These are phyloP conservation scores for Coptodon bakossiorum DNA, from an alignment of 2,113 vertebrate genomes.

Conservation along the genomic window DNA sequence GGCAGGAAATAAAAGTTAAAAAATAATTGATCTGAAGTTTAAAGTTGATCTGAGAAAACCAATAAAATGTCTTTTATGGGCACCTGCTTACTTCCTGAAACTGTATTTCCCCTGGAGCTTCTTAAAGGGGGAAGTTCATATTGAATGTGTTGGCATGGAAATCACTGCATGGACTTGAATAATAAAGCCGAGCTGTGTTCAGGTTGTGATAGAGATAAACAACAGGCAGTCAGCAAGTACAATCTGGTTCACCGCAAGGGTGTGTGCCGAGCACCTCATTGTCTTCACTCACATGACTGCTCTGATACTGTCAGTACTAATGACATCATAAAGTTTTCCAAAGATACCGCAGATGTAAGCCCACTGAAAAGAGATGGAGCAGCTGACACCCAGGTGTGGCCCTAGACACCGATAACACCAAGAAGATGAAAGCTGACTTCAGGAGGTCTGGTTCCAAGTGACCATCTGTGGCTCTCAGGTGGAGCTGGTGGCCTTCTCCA, in stretches of 20 bases:
- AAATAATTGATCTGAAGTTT: background rate
- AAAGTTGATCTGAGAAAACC: background rate
- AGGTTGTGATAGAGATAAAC: background rate
- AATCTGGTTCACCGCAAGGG: background rate
- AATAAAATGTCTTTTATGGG: background rate
- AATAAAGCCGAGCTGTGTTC: background rate
- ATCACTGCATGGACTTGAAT: fast-evolving
- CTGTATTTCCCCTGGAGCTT: background rate
- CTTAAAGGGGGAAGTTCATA: background rate
- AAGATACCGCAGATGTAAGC: too few relatives aligned
- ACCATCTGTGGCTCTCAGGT: background rate
- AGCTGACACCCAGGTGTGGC: background rate
- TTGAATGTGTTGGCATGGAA: background rate
- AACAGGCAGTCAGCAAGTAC: background rate
- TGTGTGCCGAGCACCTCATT: background rate
- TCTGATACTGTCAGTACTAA: background rate
- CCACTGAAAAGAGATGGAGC: background rate
- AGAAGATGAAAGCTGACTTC: background rate
- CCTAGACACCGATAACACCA: background rate
- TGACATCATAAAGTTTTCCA: background rate
- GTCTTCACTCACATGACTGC: fast-evolving
- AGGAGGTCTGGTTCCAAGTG: background rate
- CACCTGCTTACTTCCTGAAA: background rate
- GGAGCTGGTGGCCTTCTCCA: background rate
- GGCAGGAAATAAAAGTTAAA: background rate